phyloP scores from a whole-genome alignment of 2,888 invertebrate species.

The Cryptus armator region DNA sequence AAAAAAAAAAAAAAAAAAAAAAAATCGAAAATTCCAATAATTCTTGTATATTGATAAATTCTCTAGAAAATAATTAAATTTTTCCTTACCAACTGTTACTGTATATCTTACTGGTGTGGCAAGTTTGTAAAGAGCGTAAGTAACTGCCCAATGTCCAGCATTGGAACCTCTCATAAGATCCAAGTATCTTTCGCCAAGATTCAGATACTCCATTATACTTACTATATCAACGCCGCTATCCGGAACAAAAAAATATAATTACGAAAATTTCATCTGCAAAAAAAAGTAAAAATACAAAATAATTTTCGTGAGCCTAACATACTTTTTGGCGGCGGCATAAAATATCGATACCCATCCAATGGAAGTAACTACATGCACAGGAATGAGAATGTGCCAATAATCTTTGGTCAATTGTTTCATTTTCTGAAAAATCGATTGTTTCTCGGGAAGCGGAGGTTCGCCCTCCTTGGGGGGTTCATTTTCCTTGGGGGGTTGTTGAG shows the following conservation, averaged over 20 bases:
- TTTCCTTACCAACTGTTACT: slow-evolving; percentile 92
- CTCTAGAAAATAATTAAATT: neutral
- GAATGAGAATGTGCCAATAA: slow-evolving; percentile 98
- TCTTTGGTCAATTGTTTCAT: slow-evolving; percentile 97
- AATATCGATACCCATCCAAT: slow-evolving; percentile 95
- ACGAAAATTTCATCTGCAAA: neutral
- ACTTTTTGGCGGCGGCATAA: slow-evolving; percentile 95
- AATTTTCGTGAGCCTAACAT: slow-evolving; percentile 72
- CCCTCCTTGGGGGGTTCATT: slow-evolving; percentile 54
- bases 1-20: neutral
- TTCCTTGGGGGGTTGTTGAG: slow-evolving; percentile 54
- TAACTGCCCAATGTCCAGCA: slow-evolving; percentile 95
- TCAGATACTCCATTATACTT: slow-evolving; percentile 90
- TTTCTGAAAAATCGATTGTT: slow-evolving; percentile 90
- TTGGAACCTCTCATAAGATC: slow-evolving; percentile 91
- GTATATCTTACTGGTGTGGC: slow-evolving; percentile 96
- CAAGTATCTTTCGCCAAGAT: slow-evolving; percentile 92
- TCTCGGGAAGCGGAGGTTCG: slow-evolving; percentile 73
- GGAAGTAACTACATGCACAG: slow-evolving; percentile 96
- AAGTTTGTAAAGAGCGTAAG: slow-evolving; percentile 97
- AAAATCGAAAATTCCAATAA: neutral
- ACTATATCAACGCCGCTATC: slow-evolving; percentile 96
- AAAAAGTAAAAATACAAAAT: no score
- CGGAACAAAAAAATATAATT: slow-evolving; percentile 79
- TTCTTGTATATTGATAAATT: neutral